phyloP scores from a whole-genome alignment of 2,888 invertebrate genomes.

The Clepsis dumicolana region DNA sequence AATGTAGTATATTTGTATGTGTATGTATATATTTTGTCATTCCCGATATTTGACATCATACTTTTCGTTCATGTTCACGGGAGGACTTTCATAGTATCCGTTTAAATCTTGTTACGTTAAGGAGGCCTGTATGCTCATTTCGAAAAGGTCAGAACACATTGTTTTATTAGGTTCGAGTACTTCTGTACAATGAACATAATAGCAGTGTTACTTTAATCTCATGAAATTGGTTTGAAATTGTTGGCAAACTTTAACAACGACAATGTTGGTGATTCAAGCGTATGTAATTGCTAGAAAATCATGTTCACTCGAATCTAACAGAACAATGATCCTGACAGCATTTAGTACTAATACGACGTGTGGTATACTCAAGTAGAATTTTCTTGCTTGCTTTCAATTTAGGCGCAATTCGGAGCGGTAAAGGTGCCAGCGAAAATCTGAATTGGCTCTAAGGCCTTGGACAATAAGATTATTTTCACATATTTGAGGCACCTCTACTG shows the following conservation, averaged over 20 bases:
- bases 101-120: too few species aligned
- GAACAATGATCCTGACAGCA: constrained; percentile 23
- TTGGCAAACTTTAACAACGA: background rate
- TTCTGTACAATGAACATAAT: too few species aligned
- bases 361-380: constrained; percentile 5
- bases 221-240: background rate
- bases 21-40: too few species aligned
- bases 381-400: constrained; percentile 6
- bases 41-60: background rate
- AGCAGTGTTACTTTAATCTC: background rate
- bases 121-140: too few species aligned
- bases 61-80: too few species aligned
- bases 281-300: constrained; percentile 34
- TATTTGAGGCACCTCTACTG: too few species aligned
- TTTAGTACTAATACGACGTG: constrained; percentile 21
- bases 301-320: constrained; percentile 21
- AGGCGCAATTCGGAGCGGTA: too few species aligned
- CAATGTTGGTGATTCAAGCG: constrained; percentile 2
- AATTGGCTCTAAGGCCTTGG: too few species aligned
- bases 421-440: too few species aligned
- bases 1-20: too few species aligned
- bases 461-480: too few species aligned
- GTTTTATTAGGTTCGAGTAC: background rate
- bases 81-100: too few species aligned
- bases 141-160: background rate